Percentiles rank a stretch among this genome's conserved stretches.
Evolutionary conservation across 2,888 invertebrate genomes (phyloP).

Genomic region (Operophtera brumata): DNA sequence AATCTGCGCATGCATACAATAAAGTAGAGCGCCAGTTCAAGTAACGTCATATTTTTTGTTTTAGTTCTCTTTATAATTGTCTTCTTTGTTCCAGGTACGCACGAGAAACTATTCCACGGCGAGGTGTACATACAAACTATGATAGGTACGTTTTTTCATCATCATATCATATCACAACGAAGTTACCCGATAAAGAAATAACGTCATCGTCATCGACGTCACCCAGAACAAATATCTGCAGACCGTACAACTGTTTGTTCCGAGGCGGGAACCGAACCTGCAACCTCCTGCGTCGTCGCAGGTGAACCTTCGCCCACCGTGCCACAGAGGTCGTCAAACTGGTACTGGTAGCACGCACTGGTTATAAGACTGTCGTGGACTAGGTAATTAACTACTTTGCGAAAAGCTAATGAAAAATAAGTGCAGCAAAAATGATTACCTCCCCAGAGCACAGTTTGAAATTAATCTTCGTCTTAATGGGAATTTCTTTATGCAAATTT

Average conservation of each 20-base stretch:
- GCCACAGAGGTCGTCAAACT: too few species aligned
- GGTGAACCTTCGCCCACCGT: too few species aligned
- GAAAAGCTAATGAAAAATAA: slow-evolving; percentile 2
- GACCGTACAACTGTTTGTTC: too few species aligned
- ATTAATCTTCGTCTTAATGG: slow-evolving; percentile 58
- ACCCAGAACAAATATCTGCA: too few species aligned
- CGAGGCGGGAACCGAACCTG: too few species aligned
- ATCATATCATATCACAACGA: too few species aligned
- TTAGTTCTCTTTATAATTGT: slow-evolving; percentile 3
- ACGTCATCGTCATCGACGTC: too few species aligned
- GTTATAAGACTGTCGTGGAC: too few species aligned
- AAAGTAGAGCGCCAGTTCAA: slow-evolving; percentile 12
- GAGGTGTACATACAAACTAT: not conserved
- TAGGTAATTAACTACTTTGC: not conserved
- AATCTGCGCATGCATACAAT: slow-evolving; percentile 20
- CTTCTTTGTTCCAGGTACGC: slow-evolving; percentile 28
- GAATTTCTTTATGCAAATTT: slow-evolving; percentile 62
- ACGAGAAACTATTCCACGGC: not conserved
- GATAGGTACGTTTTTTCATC: slow-evolving; percentile 2
- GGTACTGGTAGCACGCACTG: too few species aligned
- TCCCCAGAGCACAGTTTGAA: slow-evolving; percentile 48
- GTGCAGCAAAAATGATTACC: slow-evolving; percentile 40
- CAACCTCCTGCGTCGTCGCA: too few species aligned
- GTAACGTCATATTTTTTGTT: slow-evolving; percentile 14
- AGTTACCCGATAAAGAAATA: too few species aligned